These are phyloP conservation scores for Callaeas wilsoni DNA, from an alignment of 2,113 vertebrate genomes.

Conservation along the genomic window DNA sequence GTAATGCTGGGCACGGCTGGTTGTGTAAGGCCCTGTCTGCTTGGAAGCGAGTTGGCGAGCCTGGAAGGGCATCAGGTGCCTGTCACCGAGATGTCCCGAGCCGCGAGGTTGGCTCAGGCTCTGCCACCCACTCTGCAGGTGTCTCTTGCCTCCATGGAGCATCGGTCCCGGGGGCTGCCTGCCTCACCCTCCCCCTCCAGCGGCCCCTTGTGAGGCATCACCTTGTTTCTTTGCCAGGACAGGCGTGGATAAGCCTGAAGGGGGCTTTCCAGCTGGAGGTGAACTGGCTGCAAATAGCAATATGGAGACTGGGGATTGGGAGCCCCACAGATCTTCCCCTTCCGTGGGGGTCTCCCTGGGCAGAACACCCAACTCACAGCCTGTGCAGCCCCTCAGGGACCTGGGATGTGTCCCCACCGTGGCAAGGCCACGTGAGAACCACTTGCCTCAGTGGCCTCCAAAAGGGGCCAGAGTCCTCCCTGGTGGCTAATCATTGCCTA, in stretches of 20 bases:
- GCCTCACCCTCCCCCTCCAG: fast-evolving
- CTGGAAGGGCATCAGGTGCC: fast-evolving
- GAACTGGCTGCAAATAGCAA: not conserved
- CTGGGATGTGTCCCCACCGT: not conserved
- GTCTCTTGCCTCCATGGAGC: not conserved
- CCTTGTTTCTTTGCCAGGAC: not conserved
- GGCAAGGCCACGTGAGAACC: fast-evolving
- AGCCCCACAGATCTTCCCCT: not conserved
- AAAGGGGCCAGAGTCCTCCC: not conserved
- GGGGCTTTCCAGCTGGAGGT: not conserved
- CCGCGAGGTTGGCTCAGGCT: fast-evolving
- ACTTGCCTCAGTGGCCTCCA: not conserved
- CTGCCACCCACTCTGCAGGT: not conserved
- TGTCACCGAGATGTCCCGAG: not conserved
- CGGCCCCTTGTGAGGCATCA: not conserved
- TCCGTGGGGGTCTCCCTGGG: not conserved
- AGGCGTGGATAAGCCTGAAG: not conserved
- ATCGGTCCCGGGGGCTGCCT: not conserved
- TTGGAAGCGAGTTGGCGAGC: not conserved
- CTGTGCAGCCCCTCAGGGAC: not conserved
- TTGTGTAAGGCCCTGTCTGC: not conserved
- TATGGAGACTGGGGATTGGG: not conserved
- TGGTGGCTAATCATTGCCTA: not conserved
- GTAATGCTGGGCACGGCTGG: not conserved
- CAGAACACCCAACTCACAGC: not conserved